A percentile compares a stretch with the other conserved stretches of the same genome.
These are phyloP conservation scores for Taenaris catops DNA, from an alignment of 2,888 invertebrate genomes.

Conservation along the genomic window DNA sequence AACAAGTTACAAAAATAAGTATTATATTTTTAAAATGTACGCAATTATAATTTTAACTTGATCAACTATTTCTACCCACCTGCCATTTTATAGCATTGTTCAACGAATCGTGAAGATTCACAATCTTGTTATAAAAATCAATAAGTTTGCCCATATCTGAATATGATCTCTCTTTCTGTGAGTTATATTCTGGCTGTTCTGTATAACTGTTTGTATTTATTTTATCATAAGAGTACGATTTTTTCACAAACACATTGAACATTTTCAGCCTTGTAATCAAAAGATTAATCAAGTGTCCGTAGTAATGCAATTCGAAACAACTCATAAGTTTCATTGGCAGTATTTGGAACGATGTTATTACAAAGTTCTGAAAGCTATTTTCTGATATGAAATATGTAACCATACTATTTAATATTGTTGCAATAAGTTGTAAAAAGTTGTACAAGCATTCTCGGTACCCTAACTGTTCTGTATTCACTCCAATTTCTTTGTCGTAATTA, in stretches of 20 bases:
- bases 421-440: conserved; percentile 25
- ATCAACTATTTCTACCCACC: no score
- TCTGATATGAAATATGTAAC: no score
- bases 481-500: conserved; percentile 24
- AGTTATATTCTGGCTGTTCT: background rate
- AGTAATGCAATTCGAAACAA: conserved; percentile 20
- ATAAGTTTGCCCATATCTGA: conserved; percentile 18
- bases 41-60: no score
- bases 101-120: conserved; percentile 22
- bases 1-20: no score
- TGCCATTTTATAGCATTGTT: conserved; percentile 28
- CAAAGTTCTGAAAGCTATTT: no score
- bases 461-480: conserved; percentile 3
- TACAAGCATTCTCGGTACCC: conserved; percentile 1
- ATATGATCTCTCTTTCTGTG: background rate
- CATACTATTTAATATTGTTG: background rate
- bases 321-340: conserved; percentile 9
- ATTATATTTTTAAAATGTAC: no score
- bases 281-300: conserved; percentile 22
- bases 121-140: conserved; percentile 23
- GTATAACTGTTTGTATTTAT: background rate
- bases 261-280: conserved; percentile 16
- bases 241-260: conserved; percentile 15
- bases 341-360: no score
- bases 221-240: conserved; percentile 11